Evolutionary conservation across 2,797 vertebrate genomes (phyloP), one percentile per base, ranked within the genome.

Genomic region (Psittacula echo): DNA sequence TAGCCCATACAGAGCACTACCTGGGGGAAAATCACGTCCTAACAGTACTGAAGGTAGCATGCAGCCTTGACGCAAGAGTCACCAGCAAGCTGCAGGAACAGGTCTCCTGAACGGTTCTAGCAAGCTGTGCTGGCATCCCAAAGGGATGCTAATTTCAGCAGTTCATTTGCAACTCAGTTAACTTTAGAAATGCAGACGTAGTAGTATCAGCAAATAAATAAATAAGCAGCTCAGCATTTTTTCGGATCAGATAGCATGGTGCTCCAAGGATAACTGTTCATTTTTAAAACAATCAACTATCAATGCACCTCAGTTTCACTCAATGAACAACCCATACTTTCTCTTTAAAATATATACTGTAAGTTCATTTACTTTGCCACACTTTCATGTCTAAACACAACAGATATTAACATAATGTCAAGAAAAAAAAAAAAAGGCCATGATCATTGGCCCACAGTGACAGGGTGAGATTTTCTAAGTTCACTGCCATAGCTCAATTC

Each of bases 401-500:
- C 8, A 21, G 61, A 26, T 83, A 82, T 86, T 61, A 87, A 68
- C 42, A 26, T 39, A 51, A 82, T 61, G 87, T 80, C 18, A 68
- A 12, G 7, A 41, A 5, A 5, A 22, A 77, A 3, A 66, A 37
- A 81, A 71, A 30, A 21, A n/a, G n/a, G 8, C 16, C 48, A 65
- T 3, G 17, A 88, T 73, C 60, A 32, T 21, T 37, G 68, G 44
- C 70, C 74, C 23, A 84, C 50, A 80, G 53, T 48, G 84, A 71
- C 61, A 91, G 60, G 62, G 64, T 32, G n/a, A 87, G 50, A 95
- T 90, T 90, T 80, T 64, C 4, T 83, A 94, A 90, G 34, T 54
- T 92, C 75, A 50, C 8, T 91, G 80, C 51, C 70, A 50, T 9
- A 74, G n/a, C 79, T 88, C 84, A 64, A 85, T 93, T 94, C 94